phyloP scores from a whole-genome alignment of 1,140 invertebrate genomes.

The Leptonema lineaticorne region DNA sequence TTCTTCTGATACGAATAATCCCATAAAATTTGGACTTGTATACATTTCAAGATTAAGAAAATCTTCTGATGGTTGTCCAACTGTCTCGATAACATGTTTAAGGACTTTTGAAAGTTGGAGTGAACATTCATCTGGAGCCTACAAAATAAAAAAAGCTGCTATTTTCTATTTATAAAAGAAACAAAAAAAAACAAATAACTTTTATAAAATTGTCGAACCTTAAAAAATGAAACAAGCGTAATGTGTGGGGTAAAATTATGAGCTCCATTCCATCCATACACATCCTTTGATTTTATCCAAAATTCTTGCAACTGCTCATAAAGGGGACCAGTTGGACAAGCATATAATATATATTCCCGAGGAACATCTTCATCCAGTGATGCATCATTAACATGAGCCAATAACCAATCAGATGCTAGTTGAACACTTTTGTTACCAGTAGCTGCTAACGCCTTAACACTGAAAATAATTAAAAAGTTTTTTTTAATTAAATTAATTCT shows the following conservation, averaged over 20 bases:
- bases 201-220: slow-evolving; percentile 58
- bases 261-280: slow-evolving; percentile 83
- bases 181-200: background rate
- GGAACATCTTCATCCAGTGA: slow-evolving; percentile 71
- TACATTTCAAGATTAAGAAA: slow-evolving; percentile 75
- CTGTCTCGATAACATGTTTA: slow-evolving; percentile 67
- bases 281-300: slow-evolving; percentile 74
- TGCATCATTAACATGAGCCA: slow-evolving; percentile 84
- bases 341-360: slow-evolving; percentile 83
- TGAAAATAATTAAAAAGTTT: slow-evolving; percentile 48
- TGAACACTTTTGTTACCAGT: slow-evolving; percentile 84
- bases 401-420: slow-evolving; percentile 84
- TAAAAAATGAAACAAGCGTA: slow-evolving; percentile 85
- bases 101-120: slow-evolving; percentile 65
- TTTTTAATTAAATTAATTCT: background rate
- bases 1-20: slow-evolving; percentile 77
- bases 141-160: slow-evolving; percentile 18
- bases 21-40: slow-evolving; percentile 84
- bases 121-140: slow-evolving; percentile 74
- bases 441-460: slow-evolving; percentile 86
- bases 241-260: slow-evolving; percentile 88
- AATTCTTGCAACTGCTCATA: slow-evolving; percentile 71
- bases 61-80: slow-evolving; percentile 62
- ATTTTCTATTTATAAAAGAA: background rate
- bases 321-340: slow-evolving; percentile 72